Base-by-base conservation (phyloP, 2,113 vertebrate species). In the Trachemys scripta region DNA sequence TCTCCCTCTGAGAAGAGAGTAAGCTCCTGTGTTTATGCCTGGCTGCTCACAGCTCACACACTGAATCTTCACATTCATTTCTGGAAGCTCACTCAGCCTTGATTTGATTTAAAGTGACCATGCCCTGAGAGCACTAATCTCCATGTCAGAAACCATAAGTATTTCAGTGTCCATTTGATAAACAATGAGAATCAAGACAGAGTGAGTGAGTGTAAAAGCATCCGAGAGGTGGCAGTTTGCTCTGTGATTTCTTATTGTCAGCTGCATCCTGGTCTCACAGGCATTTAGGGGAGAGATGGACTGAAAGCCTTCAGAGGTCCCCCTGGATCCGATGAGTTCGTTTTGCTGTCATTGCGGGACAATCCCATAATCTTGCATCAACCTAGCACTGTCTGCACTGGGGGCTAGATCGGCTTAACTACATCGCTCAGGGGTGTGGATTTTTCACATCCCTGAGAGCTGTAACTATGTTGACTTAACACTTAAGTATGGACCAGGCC, bases 71-170 rank as follows among this genome's bases (percentile, higher is more conserved):
- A 45, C 22, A 87, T 62, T 92, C 54, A 78, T 79, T 78, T 65
- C 47, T 88, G 76, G n/a, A 51, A 49, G 85, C 69, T 87, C 65
- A 57, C 69, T 86, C 62, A 51, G 56, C 49, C 84, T 42, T 50
- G 78, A 82, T 92, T 83, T 83, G 76, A 83, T 87, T 88, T 51
- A 83, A 54, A 87, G 80, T 78, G 90, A 78, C 85, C 85, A 79
- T 83, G 65, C 47, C 78, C 24, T 53, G 54, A 53, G 53, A 82
- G 69, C 47, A 31, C 27, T 81, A 57, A 81, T 81, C 69, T 83
- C 50, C 51, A 31, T 76, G 72, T 83, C 80, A 88, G 81, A 62
- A 87, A 42, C 54, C 82, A 72, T 87, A 69, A 87, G 19, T 62
- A 76, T 45, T 59, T 59, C 57, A 59, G 57, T 14, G 81, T 75